Evolutionary conservation across 2,797 vertebrate genomes (phyloP).

Genomic region (Podarcis siculus): DNA sequence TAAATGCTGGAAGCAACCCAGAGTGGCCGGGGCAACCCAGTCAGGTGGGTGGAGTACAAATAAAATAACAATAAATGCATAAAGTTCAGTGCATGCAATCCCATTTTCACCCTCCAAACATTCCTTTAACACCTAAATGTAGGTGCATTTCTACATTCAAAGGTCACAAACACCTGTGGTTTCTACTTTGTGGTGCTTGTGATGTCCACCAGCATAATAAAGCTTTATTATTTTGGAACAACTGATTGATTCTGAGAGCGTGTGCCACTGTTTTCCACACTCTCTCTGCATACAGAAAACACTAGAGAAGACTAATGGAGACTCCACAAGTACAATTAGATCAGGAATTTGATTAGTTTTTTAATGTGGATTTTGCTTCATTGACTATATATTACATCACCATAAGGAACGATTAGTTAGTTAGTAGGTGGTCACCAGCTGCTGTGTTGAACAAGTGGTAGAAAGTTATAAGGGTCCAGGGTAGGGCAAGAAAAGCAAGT

Average conservation of each 20-base stretch:
- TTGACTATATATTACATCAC: not conserved
- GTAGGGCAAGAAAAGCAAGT: no score
- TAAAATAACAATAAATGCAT: no score
- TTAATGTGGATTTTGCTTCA: constrained; percentile 16
- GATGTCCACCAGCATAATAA: not conserved
- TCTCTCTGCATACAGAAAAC: not conserved
- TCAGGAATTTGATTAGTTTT: not conserved
- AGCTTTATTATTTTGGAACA: constrained; percentile 7
- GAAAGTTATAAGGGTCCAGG: not conserved
- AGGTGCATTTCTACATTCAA: not conserved
- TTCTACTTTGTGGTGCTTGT: not conserved
- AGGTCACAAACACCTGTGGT: not conserved
- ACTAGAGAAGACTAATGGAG: not conserved
- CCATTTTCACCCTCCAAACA: no score
- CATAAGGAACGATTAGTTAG: not conserved
- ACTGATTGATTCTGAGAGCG: not conserved
- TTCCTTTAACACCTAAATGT: not conserved
- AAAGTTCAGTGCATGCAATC: no score
- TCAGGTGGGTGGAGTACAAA: no score
- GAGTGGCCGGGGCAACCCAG: no score
- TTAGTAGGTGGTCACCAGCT: not conserved
- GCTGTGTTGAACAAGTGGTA: not conserved
- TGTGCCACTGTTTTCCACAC: not conserved
- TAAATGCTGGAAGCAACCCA: no score
- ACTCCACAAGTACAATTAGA: not conserved